A percentile compares a stretch with the other conserved stretches of the same genome.
These are phyloP conservation scores for Meiosimyza platycephala DNA, from an alignment of 2,888 invertebrate species.

Conservation along the genomic window DNA sequence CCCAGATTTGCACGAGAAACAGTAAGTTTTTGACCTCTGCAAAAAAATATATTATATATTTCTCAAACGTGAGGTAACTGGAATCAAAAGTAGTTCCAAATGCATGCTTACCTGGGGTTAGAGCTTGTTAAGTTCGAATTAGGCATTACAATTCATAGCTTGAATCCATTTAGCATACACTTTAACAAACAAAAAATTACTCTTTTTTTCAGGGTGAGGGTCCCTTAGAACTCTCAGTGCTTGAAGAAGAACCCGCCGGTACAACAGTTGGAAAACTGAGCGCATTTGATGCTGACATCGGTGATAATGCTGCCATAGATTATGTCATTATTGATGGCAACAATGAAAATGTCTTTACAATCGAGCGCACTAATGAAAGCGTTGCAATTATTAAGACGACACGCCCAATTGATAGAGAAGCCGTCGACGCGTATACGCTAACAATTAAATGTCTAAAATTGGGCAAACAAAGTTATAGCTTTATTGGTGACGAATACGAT, in stretches of 20 bases:
- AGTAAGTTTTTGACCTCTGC: conserved; percentile 67
- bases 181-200: not conserved
- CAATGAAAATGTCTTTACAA: conserved; percentile 73
- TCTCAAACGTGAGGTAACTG: too few relatives aligned
- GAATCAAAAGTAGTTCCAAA: too few relatives aligned
- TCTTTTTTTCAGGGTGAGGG: conserved; percentile 71
- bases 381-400: conserved; percentile 73
- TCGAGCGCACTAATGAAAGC: conserved; percentile 75
- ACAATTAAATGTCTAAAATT: conserved; percentile 79
- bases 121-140: too few relatives aligned
- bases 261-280: conserved; percentile 76
- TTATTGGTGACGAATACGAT: conserved; percentile 70
- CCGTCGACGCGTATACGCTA: conserved; percentile 70
- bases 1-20: conserved; percentile 77
- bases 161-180: too few relatives aligned
- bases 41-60: too few relatives aligned
- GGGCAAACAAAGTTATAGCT: conserved; percentile 66
- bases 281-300: conserved; percentile 81
- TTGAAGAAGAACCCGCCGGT: conserved; percentile 77
- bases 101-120: too few relatives aligned
- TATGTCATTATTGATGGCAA: conserved; percentile 81
- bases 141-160: too few relatives aligned
- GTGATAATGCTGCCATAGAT: conserved; percentile 80
- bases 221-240: conserved; percentile 73
- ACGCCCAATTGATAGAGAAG: conserved; percentile 76